A percentile compares a stretch with the other conserved stretches of the same genome.
Conservation (phyloP, 2,797 vertebrate genomes). For the Lindbergichthys nudifrons region DNA sequence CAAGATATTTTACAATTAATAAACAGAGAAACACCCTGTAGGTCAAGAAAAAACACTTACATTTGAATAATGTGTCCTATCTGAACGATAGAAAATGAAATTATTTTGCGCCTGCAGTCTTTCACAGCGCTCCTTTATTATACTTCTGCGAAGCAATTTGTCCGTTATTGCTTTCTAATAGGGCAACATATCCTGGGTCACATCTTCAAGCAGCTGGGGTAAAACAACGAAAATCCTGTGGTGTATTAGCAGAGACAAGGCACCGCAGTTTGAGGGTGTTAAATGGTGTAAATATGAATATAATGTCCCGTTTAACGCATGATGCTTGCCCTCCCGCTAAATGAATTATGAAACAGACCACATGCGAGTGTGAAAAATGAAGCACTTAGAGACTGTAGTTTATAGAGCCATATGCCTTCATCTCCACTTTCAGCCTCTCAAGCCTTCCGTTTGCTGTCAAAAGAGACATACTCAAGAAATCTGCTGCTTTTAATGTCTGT, state of each 20-base stretch:
- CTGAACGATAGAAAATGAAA: constrained; percentile 65
- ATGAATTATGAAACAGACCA: constrained; percentile 71
- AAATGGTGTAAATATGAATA: constrained; percentile 69
- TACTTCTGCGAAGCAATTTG: constrained; percentile 58
- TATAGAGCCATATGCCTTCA: constrained; percentile 61
- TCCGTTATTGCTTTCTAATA: constrained; percentile 67
- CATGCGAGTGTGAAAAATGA: constrained; percentile 64
- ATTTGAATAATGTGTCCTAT: constrained; percentile 63
- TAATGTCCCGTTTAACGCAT: constrained; percentile 43
- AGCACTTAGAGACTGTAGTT: constrained; percentile 58
- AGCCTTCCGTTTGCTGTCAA: constrained; percentile 31
- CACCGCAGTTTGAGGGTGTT: constrained; percentile 49
- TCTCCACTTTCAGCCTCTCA: constrained; percentile 59
- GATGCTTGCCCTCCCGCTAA: constrained; percentile 54
- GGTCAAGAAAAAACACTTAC: constrained; percentile 36
- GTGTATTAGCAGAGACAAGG: constrained; percentile 46
- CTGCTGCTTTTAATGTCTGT: no score
- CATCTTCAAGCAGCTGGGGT: constrained; percentile 49
- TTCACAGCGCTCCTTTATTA: constrained; percentile 54
- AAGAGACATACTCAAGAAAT: neutral
- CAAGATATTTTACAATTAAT: constrained; percentile 35
- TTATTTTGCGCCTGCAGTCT: constrained; percentile 52
- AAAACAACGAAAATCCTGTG: constrained; percentile 33
- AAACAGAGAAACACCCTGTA: constrained; percentile 27
- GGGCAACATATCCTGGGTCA: constrained; percentile 59